phyloP scores from a whole-genome alignment of 2,113 vertebrate species.

The Dermatemys mawii region DNA sequence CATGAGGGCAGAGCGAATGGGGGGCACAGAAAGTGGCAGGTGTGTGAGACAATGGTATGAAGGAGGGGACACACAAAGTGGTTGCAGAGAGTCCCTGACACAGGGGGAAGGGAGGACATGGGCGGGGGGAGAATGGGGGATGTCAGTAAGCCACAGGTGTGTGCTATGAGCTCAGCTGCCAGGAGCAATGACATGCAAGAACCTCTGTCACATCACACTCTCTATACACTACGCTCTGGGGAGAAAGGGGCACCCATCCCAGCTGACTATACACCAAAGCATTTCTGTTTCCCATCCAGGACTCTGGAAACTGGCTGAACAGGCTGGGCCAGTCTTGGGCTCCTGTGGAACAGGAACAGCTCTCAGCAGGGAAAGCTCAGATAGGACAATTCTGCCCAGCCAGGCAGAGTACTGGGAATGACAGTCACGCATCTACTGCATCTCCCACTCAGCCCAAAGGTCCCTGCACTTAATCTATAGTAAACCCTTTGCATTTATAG shows the following conservation, averaged over 20 bases:
- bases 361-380: neutral
- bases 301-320: conserved; percentile 48
- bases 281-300: conserved; percentile 25
- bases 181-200: fast-evolving
- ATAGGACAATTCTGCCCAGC: neutral
- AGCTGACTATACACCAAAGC: neutral
- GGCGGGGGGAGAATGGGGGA: neutral
- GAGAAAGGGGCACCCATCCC: neutral
- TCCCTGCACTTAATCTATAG: neutral
- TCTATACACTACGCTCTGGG: neutral
- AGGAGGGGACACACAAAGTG: neutral
- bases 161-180: neutral
- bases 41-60: neutral
- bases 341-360: neutral
- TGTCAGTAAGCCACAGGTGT: neutral
- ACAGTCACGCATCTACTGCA: fast-evolving
- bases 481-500: fast-evolving
- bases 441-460: neutral
- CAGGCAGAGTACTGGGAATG: neutral
- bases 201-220: neutral
- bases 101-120: neutral
- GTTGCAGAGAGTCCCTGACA: neutral
- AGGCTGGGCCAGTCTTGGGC: conserved; percentile 10
- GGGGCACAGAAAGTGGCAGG: fast-evolving
- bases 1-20: neutral